Conservation (phyloP, 2,888 invertebrate species). For the Alviniconcha strummeri region DNA sequence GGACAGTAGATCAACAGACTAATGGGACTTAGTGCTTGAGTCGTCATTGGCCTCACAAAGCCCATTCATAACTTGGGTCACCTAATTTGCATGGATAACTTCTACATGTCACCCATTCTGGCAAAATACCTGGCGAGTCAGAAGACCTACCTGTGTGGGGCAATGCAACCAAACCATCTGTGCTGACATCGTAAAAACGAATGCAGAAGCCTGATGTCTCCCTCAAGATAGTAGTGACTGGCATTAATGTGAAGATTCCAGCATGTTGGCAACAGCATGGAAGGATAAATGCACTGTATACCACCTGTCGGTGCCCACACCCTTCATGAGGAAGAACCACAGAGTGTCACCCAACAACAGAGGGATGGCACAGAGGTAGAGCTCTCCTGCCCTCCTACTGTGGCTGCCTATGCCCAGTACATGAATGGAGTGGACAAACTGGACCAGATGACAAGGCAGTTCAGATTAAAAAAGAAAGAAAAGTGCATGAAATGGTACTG, state of each 20-base stretch:
- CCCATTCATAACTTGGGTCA: conserved; percentile 2
- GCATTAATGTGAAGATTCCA: not conserved
- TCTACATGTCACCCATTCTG: conserved; percentile 12
- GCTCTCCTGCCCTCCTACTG: conserved; percentile 16
- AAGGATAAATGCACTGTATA: not conserved
- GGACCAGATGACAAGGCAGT: conserved; percentile 7
- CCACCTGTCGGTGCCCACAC: conserved; percentile 2
- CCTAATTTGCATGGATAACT: conserved; percentile 21
- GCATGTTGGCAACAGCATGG: conserved; percentile 8
- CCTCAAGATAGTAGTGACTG: not conserved
- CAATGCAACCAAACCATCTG: not conserved
- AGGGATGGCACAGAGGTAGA: conserved; percentile 24
- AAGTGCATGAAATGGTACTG: too few relatives aligned
- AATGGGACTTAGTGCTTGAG: not conserved
- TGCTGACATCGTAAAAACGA: not conserved
- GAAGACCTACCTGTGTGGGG: conserved; percentile 24
- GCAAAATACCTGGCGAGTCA: conserved; percentile 23
- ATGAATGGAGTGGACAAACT: conserved; percentile 29
- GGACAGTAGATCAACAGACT: not conserved
- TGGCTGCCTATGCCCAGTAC: conserved; percentile 5
- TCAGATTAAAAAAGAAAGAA: conserved; percentile 11
- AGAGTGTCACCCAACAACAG: not conserved
- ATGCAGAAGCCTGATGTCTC: not conserved
- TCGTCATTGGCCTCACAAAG: conserved; percentile 7
- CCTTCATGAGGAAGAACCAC: not conserved